Percentiles rank a stretch among this genome's conserved stretches.
Conservation (phyloP, 2,113 vertebrate genomes). For the Bambusicola thoracicus region DNA sequence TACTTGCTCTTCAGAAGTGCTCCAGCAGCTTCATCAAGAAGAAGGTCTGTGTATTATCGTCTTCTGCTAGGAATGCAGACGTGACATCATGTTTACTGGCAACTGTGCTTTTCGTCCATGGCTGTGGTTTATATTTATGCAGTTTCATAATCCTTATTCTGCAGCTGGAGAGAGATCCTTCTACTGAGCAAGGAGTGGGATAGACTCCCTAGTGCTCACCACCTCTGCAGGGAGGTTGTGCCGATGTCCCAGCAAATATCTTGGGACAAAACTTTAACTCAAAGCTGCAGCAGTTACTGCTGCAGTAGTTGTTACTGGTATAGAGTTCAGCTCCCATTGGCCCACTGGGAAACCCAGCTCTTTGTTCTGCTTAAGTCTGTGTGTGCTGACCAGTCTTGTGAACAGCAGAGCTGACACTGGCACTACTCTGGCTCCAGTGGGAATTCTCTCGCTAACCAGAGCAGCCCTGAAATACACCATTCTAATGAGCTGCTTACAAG, state of each 20-base stretch:
- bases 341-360: not conserved
- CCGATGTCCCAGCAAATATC: not conserved
- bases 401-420: not conserved
- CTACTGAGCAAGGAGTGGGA: not conserved
- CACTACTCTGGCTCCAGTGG: not conserved
- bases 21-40: conserved; percentile 77
- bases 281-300: not conserved
- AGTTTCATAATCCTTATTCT: not conserved
- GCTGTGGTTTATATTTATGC: not conserved
- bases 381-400: not conserved
- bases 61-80: not conserved
- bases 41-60: conserved; percentile 79
- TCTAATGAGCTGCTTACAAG: not conserved
- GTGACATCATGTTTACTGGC: not conserved
- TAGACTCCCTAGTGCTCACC: not conserved
- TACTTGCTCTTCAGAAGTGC: conserved; percentile 82
- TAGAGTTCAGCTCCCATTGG: not conserved
- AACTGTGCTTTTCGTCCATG: not conserved
- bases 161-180: not conserved
- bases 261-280: not conserved
- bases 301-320: not conserved
- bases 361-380: not conserved
- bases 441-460: not conserved
- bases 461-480: not conserved
- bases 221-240: not conserved